Base-by-base conservation (phyloP, 2,888 invertebrate genomes). In the Crepidodera aurea region DNA sequence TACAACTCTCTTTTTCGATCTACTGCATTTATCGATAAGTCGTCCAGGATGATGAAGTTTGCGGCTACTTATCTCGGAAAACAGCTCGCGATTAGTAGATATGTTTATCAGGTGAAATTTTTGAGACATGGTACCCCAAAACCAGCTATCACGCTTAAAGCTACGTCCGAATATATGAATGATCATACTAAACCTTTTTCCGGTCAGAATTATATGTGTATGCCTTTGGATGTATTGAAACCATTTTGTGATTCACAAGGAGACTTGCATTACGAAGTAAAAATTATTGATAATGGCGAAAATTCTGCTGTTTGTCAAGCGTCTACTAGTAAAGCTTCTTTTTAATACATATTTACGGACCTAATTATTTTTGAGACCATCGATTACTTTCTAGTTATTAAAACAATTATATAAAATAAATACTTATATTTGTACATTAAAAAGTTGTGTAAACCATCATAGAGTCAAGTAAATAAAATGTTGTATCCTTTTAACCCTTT, bases 221-320 rank as follows among this genome's bases (percentile, higher is more conserved):
- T 53, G 22, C 53, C 53, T 2, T 4, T 53, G 2, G 22, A 40
- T 10, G 53, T 53, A 25, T 15, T 53, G 1, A 6, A 27, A 19
- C 25, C 25, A 15, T 16, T 53, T 40, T 25, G 22, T 10, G 53
- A 53, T n/a, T 2, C 0, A 10, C 5, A 16, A 7, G 53, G 53
- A 7, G 53, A 53, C 15, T 16, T 53, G 25, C 25, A 40, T 53
- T 53, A 40, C 8, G 53, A 25, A 3, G 13, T 40, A 1, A 13
- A 19, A 1, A 53, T 53, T 15, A 50, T 50, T 32, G 16, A 32
- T 15, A 29, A 16, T 29, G 13, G 16, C 12, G 60, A 55, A 19
- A 12, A 40, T 5, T 15, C 13, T 1, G 18, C n/a, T 42, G 1
- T 42, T 7, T 19, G 6, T 15, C 16, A 18, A 42, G 16, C 42